Percentiles rank a stretch among this genome's conserved stretches.
phyloP scores from a whole-genome alignment of 2,113 vertebrate genomes.

The Carollia perspicillata region DNA sequence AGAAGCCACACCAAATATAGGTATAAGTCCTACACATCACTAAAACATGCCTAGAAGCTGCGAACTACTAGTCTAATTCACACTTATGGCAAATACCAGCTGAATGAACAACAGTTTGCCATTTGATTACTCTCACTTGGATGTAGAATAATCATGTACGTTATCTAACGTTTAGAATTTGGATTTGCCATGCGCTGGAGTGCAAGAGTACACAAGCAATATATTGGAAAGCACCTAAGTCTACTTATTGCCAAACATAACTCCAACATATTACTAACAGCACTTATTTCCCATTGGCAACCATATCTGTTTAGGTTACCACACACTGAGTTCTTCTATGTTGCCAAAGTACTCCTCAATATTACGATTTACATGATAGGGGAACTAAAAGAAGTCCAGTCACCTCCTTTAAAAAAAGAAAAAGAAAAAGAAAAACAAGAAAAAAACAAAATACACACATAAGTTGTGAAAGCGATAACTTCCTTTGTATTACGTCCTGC shows the following conservation, averaged over 20 bases:
- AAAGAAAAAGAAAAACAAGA: conserved; percentile 37
- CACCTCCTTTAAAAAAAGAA: conserved; percentile 76
- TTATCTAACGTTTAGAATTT: conserved; percentile 65
- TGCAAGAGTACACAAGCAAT: conserved; percentile 74
- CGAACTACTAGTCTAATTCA: conserved; percentile 74
- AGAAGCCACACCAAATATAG: conserved; percentile 77
- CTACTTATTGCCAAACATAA: conserved; percentile 77
- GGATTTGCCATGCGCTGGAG: conserved; percentile 73
- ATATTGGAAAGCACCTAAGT: conserved; percentile 74
- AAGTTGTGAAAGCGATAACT: conserved; percentile 65
- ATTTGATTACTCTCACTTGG: conserved; percentile 54
- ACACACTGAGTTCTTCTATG: conserved; percentile 71
- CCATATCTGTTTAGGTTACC: conserved; percentile 73
- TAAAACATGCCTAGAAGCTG: conserved; percentile 71
- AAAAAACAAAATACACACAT: not conserved
- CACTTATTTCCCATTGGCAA: conserved; percentile 74
- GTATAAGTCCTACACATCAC: conserved; percentile 66
- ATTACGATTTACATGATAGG: conserved; percentile 67
- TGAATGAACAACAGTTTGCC: conserved; percentile 75
- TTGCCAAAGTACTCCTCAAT: conserved; percentile 74
- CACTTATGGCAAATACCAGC: conserved; percentile 73
- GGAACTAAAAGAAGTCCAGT: conserved; percentile 66
- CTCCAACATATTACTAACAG: conserved; percentile 76
- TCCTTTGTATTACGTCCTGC: conserved; percentile 80
- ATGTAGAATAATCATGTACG: conserved; percentile 71